Evolutionary conservation across 2,113 vertebrate genomes (phyloP), one percentile per base, ranked within the genome.

Genomic region (Scopus umbretta): DNA sequence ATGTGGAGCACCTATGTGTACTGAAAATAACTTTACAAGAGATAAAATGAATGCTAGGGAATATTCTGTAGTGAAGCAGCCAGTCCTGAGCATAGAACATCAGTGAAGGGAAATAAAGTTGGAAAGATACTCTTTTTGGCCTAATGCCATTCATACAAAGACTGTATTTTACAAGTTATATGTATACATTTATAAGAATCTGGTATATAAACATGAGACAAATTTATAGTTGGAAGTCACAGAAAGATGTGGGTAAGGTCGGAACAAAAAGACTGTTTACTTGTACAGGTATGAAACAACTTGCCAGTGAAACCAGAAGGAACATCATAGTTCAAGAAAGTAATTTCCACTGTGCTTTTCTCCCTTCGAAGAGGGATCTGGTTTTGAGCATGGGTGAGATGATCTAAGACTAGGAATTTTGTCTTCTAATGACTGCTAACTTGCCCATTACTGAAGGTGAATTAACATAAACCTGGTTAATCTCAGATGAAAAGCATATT

Each of bases 201-300:
- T 58, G 32, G n/a, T 34, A 29, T 11, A 10, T 21, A 56, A 75
- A 52, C 30, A 29, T 3, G 9, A 75, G 29, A 55, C 40, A 50
- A 11, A 49, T 71, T 66, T 71, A 38, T 9, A 71, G 30, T 4
- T 80, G 52, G 13, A 56, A 74, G 36, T 86, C 55, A 66, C 13
- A 52, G 45, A 79, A 68, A 66, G 45, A 32, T 0, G 0, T 40
- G 47, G 11, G 13, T 42, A 71, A 75, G 5, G 10, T 59, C 10
- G 34, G 6, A 67, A 53, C 18, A 67, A 67, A 53, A 58, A 80
- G 30, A 36, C 25, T 18, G 34, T 45, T 59, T 47, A 36, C 38
- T 79, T 88, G 7, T 55, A 40, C 2, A 0, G 63, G 21, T 53
- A 40, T 13, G 55, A 30, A 66, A 81, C 5, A 49, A 22, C 6